Percentiles rank a stretch among this genome's conserved stretches.
These are phyloP conservation scores for Amblyraja radiata DNA, from an alignment of 2,797 vertebrate genomes.

Conservation along the genomic window DNA sequence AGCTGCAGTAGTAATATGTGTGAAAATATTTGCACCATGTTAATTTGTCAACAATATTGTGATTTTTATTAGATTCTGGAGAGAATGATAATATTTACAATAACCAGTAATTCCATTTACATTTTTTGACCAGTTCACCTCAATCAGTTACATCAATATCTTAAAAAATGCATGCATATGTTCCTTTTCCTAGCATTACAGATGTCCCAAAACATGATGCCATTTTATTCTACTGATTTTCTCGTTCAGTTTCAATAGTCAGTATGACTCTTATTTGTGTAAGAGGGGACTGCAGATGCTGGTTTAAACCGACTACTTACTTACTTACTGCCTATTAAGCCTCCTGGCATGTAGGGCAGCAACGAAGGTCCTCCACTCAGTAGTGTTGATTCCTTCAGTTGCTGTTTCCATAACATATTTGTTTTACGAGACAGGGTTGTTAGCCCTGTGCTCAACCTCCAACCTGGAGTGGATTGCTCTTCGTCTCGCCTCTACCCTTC, in stretches of 20 bases:
- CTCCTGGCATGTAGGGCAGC: no score
- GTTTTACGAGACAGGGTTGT: no score
- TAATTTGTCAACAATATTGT: background rate
- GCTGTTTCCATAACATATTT: no score
- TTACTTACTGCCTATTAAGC: no score
- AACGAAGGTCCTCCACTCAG: no score
- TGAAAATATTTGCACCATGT: conserved; percentile 14
- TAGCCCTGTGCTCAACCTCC: no score
- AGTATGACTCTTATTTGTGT: background rate
- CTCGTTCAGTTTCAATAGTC: background rate
- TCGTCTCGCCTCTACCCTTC: no score
- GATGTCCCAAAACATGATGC: background rate
- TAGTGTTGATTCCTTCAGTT: no score
- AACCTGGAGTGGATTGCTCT: no score
- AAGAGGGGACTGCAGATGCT: no score
- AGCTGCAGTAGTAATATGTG: background rate
- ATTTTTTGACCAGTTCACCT: background rate
- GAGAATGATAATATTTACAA: background rate
- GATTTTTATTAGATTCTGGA: background rate
- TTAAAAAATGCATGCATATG: background rate
- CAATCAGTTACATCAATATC: background rate
- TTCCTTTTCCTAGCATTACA: background rate
- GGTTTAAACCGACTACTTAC: no score
- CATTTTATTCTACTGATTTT: background rate
- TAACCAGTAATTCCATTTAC: background rate